Percentiles rank a stretch among this genome's conserved stretches.
phyloP scores from a whole-genome alignment of 2,113 vertebrate species.

The Sula dactylatra region DNA sequence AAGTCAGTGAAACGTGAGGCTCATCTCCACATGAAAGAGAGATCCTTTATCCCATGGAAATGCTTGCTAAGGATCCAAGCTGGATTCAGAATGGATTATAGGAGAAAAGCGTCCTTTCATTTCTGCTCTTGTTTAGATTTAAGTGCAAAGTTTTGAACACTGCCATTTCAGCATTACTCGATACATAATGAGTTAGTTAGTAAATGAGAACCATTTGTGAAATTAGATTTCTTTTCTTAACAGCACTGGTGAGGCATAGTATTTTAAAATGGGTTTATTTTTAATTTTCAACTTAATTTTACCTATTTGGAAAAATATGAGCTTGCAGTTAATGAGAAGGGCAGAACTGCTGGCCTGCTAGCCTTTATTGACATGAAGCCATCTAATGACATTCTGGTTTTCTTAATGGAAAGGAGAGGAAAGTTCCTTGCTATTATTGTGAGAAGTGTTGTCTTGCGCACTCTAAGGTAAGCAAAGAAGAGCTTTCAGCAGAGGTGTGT shows the following conservation, averaged over 20 bases:
- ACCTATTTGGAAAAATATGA: not conserved
- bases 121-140: not conserved
- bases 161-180: not conserved
- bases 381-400: not conserved
- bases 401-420: not conserved
- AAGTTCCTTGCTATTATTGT: not conserved
- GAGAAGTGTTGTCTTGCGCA: not conserved
- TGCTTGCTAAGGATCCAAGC: not conserved
- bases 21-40: not conserved
- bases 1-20: not conserved
- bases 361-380: not conserved
- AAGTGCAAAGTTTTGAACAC: not conserved
- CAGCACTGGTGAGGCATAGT: not conserved
- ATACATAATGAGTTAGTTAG: not conserved
- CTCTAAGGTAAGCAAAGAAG: not conserved
- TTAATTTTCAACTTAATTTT: not conserved
- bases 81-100: not conserved
- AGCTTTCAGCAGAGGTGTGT: not conserved
- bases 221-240: not conserved
- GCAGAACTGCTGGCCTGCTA: not conserved
- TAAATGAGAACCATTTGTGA: not conserved
- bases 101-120: not conserved
- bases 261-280: not conserved
- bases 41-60: not conserved
- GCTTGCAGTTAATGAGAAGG: not conserved